Evolutionary conservation across 2,797 vertebrate species (phyloP), one percentile per base, ranked within the genome.

Genomic region (Tauraco hartlaubi): DNA sequence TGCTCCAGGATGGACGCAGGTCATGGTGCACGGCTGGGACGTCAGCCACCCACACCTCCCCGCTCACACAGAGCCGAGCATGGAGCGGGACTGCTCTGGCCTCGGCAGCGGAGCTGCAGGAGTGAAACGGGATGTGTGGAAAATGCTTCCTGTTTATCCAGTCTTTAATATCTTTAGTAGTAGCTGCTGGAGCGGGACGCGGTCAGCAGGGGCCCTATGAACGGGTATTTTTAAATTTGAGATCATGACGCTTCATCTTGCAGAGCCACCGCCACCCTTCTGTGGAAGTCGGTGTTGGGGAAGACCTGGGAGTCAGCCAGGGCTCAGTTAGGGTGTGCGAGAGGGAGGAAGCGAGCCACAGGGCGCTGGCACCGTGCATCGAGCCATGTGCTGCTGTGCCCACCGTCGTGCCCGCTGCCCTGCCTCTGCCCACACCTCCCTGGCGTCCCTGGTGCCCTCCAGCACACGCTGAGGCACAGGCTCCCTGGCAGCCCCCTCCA

Each of bases 131-230:
- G 83, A 82, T 69, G 66, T 54, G 85, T 85, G 88, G 90, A 71
- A 76, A 91, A 90, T 0, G 1, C 7, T 96, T 92, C 96, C 95
- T 96, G 92, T 95, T 96, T 84, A 68, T 9, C 9, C 88, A 9
- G 51, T 15, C 46, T 6, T 12, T 8, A 48, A 19, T 51, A 23
- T 35, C 89, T 51, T 19, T 5, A 48, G 80, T 11, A 41, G 66
- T 41, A 74, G 71, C 75, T 56, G 59, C 73, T 12, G 39, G 41
- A 56, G 85, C 0, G 2, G 86, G 77, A 85, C 85, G 73, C 1
- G 0, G 23, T 76, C 92, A 61, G 78, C 61, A 44, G 74, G 74
- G 85, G 44, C 86, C 59, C 35, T 21, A 14, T 0, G 10, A 35
- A 39, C 0, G 9, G 48, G 58, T 29, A 20, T 33, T 49, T 44